Base-by-base conservation (phyloP, 2,113 vertebrate genomes). In the Tautogolabrus adspersus region DNA sequence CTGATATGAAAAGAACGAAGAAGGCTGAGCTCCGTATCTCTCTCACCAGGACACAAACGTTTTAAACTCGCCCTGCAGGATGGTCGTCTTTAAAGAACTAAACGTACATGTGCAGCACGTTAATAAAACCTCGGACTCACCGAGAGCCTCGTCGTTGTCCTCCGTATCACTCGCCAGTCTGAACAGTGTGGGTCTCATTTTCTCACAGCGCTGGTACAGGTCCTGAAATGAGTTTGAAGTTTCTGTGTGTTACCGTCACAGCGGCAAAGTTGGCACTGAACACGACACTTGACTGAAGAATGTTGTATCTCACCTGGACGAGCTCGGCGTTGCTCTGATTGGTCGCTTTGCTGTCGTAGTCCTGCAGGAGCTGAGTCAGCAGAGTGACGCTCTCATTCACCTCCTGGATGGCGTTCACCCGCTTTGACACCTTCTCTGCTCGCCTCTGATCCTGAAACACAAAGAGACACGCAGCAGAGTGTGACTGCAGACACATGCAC, bases 151-250 rank as follows among this genome's bases (percentile, higher is more conserved):
- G 9, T 99, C 98, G 0, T 98, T 99, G 94, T 99, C 98, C 78
- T 99, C 98, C 1, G 98, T 99, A 87, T 99, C 98, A 60, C 98
- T 99, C 56, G 98, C 98, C 6, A 99, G 94, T 46, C 97, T 94
- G 92, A 99, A 99, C 9, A 99, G 95, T 0, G 97, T 98, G 6
- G 98, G 98, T 66, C 98, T 96, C 98, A 99, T 97, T 83, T 97
- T 97, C 91, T 99, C 98, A 19, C 98, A 99, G 88, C 97, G 97
- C 88, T 98, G 97, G 90, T 98, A 99, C 77, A 99, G 82, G 69
- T 99, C 98, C 98, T 99, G 90, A 15, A 44, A 46, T 49, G 18
- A 64, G 18, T n/a, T 10, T 9, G 15, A 11, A 44, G 9, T 23
- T 19, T 26, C 12, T 22, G 18, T 10, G n/a, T 42, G 13, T 1